Conservation (phyloP, 2,113 vertebrate genomes). For the Microtus ochrogaster region DNA sequence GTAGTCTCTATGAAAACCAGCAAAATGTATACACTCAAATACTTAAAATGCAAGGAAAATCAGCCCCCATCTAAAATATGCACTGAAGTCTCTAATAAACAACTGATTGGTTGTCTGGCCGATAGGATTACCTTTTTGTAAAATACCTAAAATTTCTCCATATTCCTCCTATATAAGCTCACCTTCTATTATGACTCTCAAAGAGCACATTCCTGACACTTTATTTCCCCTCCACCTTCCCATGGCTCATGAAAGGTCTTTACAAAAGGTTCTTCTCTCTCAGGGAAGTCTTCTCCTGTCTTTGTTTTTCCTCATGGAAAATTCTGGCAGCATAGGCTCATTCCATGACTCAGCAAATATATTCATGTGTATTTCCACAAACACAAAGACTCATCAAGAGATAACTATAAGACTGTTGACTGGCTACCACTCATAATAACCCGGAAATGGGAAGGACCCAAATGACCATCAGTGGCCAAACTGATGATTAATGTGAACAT, state of each 20-base stretch:
- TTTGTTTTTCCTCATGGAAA: conserved; percentile 23
- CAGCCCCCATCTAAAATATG: not conserved
- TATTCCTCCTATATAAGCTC: not conserved
- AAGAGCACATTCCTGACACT: not conserved
- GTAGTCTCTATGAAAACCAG: not conserved
- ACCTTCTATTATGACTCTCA: not conserved
- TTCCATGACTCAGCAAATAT: not conserved
- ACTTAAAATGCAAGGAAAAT: conserved; percentile 23
- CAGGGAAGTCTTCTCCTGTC: not conserved
- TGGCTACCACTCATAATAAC: not conserved
- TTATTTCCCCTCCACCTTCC: not conserved
- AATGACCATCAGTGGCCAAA: not conserved
- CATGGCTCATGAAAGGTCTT: not conserved
- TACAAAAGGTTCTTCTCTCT: not conserved
- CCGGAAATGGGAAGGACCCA: not conserved
- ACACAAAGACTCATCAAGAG: not conserved
- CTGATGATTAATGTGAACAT: not conserved
- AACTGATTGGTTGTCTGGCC: not conserved
- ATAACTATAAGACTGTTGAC: not conserved
- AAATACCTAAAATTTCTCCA: not conserved
- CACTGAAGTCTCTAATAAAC: not conserved
- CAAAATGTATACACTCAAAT: not conserved
- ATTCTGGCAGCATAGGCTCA: not conserved
- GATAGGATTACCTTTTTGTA: not conserved
- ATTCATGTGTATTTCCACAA: not conserved